Conservation (phyloP, 1,140 invertebrate genomes). For the Pseudomyrmex concolor region DNA sequence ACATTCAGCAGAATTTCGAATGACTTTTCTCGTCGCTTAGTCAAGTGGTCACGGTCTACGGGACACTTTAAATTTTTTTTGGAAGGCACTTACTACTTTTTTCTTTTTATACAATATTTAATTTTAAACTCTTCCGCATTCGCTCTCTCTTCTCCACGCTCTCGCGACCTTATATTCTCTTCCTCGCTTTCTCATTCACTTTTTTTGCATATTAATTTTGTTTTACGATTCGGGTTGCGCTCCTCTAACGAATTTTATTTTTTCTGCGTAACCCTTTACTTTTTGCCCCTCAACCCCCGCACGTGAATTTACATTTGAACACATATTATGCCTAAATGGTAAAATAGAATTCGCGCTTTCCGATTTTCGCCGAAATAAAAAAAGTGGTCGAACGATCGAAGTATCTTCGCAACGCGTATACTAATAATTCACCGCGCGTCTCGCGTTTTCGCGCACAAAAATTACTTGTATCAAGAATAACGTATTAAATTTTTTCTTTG, state of each 20-base stretch:
- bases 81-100: conserved; percentile 86
- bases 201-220: conserved; percentile 28
- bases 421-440: conserved; percentile 41
- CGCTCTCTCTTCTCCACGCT: conserved; percentile 63
- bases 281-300: conserved; percentile 21
- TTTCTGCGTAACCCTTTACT: conserved; percentile 49
- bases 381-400: conserved; percentile 61
- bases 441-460: conserved; percentile 82
- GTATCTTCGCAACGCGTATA: conserved; percentile 12
- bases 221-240: conserved; percentile 67
- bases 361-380: conserved; percentile 62
- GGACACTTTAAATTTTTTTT: conserved; percentile 84
- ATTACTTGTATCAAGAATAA: conserved; percentile 85
- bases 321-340: conserved; percentile 78
- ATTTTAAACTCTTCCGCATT: conserved; percentile 74
- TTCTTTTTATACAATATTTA: conserved; percentile 83
- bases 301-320: conserved; percentile 75
- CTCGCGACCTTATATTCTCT: conserved; percentile 67
- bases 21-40: conserved; percentile 81
- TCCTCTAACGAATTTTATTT: conserved; percentile 69
- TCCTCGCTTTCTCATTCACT: conserved; percentile 28
- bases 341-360: conserved; percentile 68
- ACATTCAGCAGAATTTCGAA: conserved; percentile 81
- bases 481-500: conserved; percentile 73
- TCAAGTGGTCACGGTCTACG: conserved; percentile 85